Percentiles rank a stretch among this genome's conserved stretches.
Evolutionary conservation across 1,140 invertebrate genomes (phyloP).

Genomic region (Protaetia brevitarsis): DNA sequence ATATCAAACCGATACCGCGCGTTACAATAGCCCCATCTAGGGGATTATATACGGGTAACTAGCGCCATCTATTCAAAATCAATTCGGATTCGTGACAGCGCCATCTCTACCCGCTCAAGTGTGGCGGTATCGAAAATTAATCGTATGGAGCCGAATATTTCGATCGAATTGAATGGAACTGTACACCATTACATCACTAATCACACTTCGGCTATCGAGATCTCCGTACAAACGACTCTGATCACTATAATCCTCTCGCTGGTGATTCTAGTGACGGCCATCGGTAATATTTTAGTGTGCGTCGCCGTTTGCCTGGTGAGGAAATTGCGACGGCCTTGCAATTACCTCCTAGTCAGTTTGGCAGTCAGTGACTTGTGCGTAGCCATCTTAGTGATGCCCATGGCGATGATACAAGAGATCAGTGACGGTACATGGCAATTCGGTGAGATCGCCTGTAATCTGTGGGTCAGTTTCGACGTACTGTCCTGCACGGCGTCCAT

Average conservation of each 20-base stretch:
- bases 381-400: constrained; percentile 80
- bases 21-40: too few relatives aligned
- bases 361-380: constrained; percentile 86
- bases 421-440: constrained; percentile 79
- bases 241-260: constrained; percentile 68
- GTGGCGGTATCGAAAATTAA: neutral
- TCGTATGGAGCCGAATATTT: constrained; percentile 24
- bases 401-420: constrained; percentile 78
- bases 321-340: constrained; percentile 79
- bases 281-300: constrained; percentile 87
- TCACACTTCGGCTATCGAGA: neutral
- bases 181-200: constrained; percentile 3
- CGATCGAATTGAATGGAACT: constrained; percentile 18
- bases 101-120: neutral
- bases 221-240: constrained; percentile 57
- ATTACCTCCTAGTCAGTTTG: constrained; percentile 86
- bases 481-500: constrained; percentile 85
- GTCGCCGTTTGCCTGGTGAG: constrained; percentile 81
- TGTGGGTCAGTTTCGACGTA: constrained; percentile 82
- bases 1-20: too few relatives aligned
- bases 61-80: neutral
- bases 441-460: constrained; percentile 77
- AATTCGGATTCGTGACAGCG: neutral
- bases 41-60: too few relatives aligned
- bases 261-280: constrained; percentile 76